These are phyloP conservation scores for Sarotherodon lohbergeri DNA, from an alignment of 2,113 vertebrate species.

Conservation along the genomic window DNA sequence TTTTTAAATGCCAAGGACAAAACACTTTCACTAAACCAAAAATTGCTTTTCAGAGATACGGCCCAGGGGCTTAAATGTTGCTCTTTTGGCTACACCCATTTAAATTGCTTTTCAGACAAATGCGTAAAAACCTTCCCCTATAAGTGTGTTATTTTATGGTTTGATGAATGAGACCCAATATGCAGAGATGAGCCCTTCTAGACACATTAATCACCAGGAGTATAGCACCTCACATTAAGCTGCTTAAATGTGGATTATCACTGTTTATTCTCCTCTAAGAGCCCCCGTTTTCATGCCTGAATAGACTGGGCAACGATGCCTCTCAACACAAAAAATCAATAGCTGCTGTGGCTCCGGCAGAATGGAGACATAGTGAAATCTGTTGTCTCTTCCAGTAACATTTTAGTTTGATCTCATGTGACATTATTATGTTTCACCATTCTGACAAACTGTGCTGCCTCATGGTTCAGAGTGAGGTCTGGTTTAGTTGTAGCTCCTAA, in stretches of 20 bases:
- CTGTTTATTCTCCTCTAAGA: slow-evolving; percentile 61
- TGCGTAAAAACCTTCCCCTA: slow-evolving; percentile 9
- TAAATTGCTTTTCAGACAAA: slow-evolving; percentile 30
- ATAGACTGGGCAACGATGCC: slow-evolving; percentile 29
- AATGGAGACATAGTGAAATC: slow-evolving; percentile 36
- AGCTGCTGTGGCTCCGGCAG: not conserved
- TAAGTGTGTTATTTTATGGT: slow-evolving; percentile 44
- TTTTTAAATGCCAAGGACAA: not conserved
- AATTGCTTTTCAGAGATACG: not conserved
- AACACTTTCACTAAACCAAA: slow-evolving; percentile 23
- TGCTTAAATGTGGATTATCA: slow-evolving; percentile 68
- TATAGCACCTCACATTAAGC: slow-evolving; percentile 66
- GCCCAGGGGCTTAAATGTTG: not conserved
- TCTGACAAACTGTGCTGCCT: not conserved
- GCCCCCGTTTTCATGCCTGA: slow-evolving; percentile 53
- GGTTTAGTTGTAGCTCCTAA: slow-evolving; percentile 2
- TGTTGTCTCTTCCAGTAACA: not conserved
- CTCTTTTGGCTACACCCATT: slow-evolving; percentile 3
- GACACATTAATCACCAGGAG: slow-evolving; percentile 60
- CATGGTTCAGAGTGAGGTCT: not conserved
- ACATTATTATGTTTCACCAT: not conserved
- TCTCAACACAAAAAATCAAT: slow-evolving; percentile 49
- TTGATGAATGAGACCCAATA: slow-evolving; percentile 53
- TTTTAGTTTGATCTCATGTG: slow-evolving; percentile 19
- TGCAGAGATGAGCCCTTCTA: slow-evolving; percentile 52